Base-by-base conservation (phyloP, 2,113 vertebrate genomes). In the Rostratula benghalensis region DNA sequence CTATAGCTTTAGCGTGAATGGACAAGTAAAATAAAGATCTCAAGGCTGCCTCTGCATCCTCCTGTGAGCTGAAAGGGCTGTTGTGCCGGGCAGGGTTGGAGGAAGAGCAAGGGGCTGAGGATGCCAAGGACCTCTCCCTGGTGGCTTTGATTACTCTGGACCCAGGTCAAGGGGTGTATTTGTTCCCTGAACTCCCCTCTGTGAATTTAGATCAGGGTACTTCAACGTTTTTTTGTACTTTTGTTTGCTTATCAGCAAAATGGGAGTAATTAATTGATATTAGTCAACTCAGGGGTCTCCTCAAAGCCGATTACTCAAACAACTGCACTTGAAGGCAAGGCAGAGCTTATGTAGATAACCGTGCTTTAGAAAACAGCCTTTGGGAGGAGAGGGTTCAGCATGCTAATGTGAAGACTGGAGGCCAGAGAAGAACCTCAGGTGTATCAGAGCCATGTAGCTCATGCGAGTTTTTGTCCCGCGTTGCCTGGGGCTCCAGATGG, bases 241-340 rank as follows among this genome's bases (percentile, higher is more conserved):
- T 76, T 87, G 37, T 83, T 94, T 86, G 24, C 59, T 89, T 93
- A 80, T 90, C 54, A 93, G 59, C 22, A 70, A 83, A 96, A 89
- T 59, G 22, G 22, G 41, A 92, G 37, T 83, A 63, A 89, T 83
- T 90, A 94, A 86, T 94, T 94, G 53, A 56, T 90, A 65, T 37
- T 94, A 39, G 84, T 94, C 84, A 85, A 85, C 45, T 82, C 33
- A 19, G 11, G 30, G 78, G 45, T 77, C 60, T 61, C 20, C 53
- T 83, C 76, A 77, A 93, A 90, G 71, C 79, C 0, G 4, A 57
- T 93, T 85, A 87, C 53, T 87, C 54, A 69, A 89, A 84, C 56
- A 68, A 30, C 45, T 73, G 41, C 24, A 15, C 41, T 93, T 87
- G 83, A 84, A 56, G 80, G 53, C 14, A 31, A 56, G 43, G 69